Evolutionary conservation across 2,888 invertebrate species (phyloP), one percentile per base, ranked within the genome.

Genomic region (Leptogaster cylindrica): DNA sequence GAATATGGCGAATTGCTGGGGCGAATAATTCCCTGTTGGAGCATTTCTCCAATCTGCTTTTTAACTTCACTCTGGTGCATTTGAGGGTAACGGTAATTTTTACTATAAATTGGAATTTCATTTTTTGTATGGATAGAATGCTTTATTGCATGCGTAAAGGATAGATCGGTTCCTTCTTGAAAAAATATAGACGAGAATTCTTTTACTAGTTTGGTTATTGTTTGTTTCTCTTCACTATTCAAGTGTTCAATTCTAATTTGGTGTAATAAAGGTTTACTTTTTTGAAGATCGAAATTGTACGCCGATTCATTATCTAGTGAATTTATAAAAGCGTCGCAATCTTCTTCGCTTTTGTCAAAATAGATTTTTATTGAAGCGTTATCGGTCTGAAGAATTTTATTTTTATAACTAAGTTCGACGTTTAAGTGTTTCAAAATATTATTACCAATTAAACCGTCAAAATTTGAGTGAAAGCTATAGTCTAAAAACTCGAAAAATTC

Each of bases 11-110:
- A 72, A 12, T 39, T 39, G 20, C 70, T 71, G 2, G n/a, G 25
- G 63, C 7, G 61, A 63, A 70, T 65, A 1, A 70, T 69, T 2
- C 52, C 44, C 16, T 70, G 68, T n/a, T 73, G 39, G 28, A 77
- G 52, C 73, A 76, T 74, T 69, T 74, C 72, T 39, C 72, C 46
- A 3, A 76, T 73, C 73, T 77, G 75, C 14, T 7, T 28, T 7
- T 63, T 8, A 1, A 70, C 67, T 50, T 70, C 70, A 3, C n/a
- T 16, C 52, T 69, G 66, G 33, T 70, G 70, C 16, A 66, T 44
- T 58, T 70, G 50, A 7, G 69, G 69, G 20, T 70, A 69, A n/a
- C 69, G 48, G 20, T 70, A 71, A 10, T 33, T 46, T 65, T 65
- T 68, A 0, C 20, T 50, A 10, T 70, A 68, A 12, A 70, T 63